phyloP scores from a whole-genome alignment of 2,888 invertebrate genomes.

The Omphaloscelis lunosa region DNA sequence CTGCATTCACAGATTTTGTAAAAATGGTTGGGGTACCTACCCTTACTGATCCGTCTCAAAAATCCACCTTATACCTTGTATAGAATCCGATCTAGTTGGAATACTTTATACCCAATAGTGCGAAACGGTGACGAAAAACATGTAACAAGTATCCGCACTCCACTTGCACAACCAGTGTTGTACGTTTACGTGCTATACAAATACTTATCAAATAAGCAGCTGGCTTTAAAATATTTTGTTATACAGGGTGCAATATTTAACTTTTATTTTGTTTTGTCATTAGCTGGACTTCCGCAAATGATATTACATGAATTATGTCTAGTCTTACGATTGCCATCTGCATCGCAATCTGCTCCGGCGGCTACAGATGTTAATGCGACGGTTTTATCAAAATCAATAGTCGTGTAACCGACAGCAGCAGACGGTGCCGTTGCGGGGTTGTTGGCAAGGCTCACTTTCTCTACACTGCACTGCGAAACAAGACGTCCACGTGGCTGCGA shows the following conservation, averaged over 20 bases:
- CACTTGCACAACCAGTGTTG: neutral
- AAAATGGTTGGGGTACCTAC: neutral
- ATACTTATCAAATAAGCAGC: slow-evolving; percentile 10
- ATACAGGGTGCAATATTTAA: slow-evolving; percentile 31
- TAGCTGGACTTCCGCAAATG: slow-evolving; percentile 85
- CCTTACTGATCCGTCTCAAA: neutral
- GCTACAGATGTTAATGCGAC: slow-evolving; percentile 96
- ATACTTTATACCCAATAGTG: slow-evolving; percentile 1
- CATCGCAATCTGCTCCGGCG: slow-evolving; percentile 92
- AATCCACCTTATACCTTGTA: neutral
- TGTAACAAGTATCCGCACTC: neutral
- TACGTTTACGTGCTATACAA: slow-evolving; percentile 24
- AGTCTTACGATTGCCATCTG: slow-evolving; percentile 94
- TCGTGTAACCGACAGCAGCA: slow-evolving; percentile 93
- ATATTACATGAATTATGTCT: slow-evolving; percentile 95
- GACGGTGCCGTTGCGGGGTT: slow-evolving; percentile 88
- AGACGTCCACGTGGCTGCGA: slow-evolving; percentile 79
- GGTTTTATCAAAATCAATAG: slow-evolving; percentile 98
- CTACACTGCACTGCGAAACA: slow-evolving; percentile 82
- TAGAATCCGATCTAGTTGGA: neutral
- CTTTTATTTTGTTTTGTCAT: slow-evolving; percentile 76
- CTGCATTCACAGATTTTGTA: neutral
- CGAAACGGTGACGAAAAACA: slow-evolving; percentile 1
- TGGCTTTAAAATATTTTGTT: slow-evolving; percentile 40
- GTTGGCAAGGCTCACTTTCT: slow-evolving; percentile 66